Evolutionary conservation across 1,140 invertebrate species (phyloP), one percentile per base, ranked within the genome.

Genomic region (Danaus plexippus): DNA sequence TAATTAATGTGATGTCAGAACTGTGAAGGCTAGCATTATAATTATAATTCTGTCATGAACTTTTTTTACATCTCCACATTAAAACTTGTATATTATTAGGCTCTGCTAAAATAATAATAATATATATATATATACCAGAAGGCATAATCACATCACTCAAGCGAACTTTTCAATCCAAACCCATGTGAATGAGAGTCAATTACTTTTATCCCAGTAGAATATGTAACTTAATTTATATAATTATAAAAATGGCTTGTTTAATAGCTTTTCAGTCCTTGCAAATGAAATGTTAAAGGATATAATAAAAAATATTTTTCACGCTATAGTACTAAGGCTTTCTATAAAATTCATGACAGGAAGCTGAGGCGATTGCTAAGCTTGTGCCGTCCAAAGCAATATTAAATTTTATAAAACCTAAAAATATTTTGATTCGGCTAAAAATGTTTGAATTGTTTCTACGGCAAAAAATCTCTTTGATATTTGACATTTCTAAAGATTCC

Each of bases 351-450:
- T 49, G 51, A 32, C 22, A 32, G 7, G 7, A 32, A 60, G 56
- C 63, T 69, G 59, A 54, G 66, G 57, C 44, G 51, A 55, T 59
- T 47, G 66, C 73, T 58, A 56, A 73, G 73, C 74, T 80, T 75
- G 68, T 73, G 63, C 77, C 77, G 77, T 80, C 77, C 77, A 80
- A 67, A 69, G 59, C 68, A 59, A 57, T 54, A 51, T 57, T 52
- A 43, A 44, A 48, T 47, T 43, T 32, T 4, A 32, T 4, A 32
- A 32, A 32, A 32, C 0, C 5, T 7, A 32, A 32, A 32, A 32
- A 32, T 2, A 32, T 32, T 32, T 32, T 32, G 22, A 32, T 32
- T 32, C 22, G 22, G 22, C 22, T 32, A 32, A 32, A 32, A 32
- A 32, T 32, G 22, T 32, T 32, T 32, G 22, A 32, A 32, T 32